Percentiles rank a stretch among this genome's conserved stretches.
Conservation (phyloP, 2,797 vertebrate genomes). For the Philypnodon macrostomus region DNA sequence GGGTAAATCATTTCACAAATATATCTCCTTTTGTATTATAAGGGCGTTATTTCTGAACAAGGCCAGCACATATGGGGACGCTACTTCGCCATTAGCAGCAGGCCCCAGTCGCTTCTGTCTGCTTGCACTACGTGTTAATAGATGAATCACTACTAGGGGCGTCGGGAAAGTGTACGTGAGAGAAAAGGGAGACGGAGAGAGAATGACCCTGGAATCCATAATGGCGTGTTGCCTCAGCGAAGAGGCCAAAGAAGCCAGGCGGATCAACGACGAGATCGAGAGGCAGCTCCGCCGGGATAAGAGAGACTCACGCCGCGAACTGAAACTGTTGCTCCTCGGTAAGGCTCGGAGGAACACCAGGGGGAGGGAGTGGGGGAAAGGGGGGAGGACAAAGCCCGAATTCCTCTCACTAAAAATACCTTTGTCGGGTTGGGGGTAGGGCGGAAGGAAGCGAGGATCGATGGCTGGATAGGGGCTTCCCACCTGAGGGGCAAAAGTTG, state of each 20-base stretch:
- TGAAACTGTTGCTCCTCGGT: constrained; percentile 91
- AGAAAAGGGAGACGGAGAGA: constrained; percentile 44
- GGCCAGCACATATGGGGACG: constrained; percentile 59
- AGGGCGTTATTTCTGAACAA: constrained; percentile 45
- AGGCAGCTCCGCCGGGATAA: constrained; percentile 92
- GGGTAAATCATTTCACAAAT: constrained; percentile 44
- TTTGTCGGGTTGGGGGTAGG: constrained; percentile 1
- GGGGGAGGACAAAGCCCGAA: constrained; percentile 5
- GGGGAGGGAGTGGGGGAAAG: not conserved
- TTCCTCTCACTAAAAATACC: constrained; percentile 24
- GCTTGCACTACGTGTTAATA: constrained; percentile 8
- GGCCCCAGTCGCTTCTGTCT: constrained; percentile 17
- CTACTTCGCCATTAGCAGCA: constrained; percentile 31
- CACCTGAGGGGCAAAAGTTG: constrained; percentile 52
- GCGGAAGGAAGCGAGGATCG: not conserved
- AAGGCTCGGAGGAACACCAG: constrained; percentile 51
- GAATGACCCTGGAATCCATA: constrained; percentile 95
- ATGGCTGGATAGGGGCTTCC: constrained; percentile 16
- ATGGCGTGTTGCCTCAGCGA: constrained; percentile 97
- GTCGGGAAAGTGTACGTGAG: constrained; percentile 1
- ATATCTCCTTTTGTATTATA: constrained; percentile 36
- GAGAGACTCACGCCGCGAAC: constrained; percentile 88
- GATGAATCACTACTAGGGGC: constrained; percentile 46
- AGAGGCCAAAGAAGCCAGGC: constrained; percentile 90
- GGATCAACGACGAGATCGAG: constrained; percentile 96